Evolutionary conservation across 2,113 vertebrate genomes (phyloP).

Genomic region (Heteronetta atricapilla): DNA sequence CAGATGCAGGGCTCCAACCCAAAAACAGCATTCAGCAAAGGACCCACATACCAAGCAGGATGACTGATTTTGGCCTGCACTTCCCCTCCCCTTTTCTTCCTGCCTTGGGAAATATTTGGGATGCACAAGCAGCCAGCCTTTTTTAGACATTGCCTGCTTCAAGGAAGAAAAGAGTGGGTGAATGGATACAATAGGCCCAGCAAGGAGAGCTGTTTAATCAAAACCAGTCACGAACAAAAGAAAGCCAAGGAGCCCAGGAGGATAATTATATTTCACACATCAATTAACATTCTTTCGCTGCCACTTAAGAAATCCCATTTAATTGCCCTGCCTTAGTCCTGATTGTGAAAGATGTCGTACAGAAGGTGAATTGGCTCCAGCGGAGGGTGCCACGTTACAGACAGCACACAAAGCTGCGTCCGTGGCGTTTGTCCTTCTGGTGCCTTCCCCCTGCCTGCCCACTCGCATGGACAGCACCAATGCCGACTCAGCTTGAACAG

Average conservation of each 20-base stretch:
- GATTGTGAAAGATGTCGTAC: not conserved
- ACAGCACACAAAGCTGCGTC: not conserved
- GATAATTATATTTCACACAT: conserved; percentile 71
- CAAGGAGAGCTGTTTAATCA: conserved; percentile 60
- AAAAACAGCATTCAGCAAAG: conserved; percentile 67
- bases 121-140: conserved; percentile 38
- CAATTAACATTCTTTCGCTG: conserved; percentile 66
- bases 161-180: conserved; percentile 40
- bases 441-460: not conserved
- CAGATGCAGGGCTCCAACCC: conserved; percentile 71
- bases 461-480: not conserved
- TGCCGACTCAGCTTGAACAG: not conserved
- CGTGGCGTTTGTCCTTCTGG: not conserved
- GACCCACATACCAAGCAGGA: conserved; percentile 65
- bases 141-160: conserved; percentile 18
- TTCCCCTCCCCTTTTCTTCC: conserved; percentile 21
- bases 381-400: not conserved
- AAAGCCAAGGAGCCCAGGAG: conserved; percentile 56
- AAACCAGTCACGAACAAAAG: conserved; percentile 64
- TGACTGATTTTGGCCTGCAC: conserved; percentile 60
- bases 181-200: conserved; percentile 40
- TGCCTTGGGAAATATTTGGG: conserved; percentile 63
- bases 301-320: conserved; percentile 62
- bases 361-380: conserved; percentile 43
- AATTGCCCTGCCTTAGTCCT: conserved; percentile 49